Evolutionary conservation across 2,888 invertebrate genomes (phyloP).

Genomic region (Leptinotarsa rubiginosa): DNA sequence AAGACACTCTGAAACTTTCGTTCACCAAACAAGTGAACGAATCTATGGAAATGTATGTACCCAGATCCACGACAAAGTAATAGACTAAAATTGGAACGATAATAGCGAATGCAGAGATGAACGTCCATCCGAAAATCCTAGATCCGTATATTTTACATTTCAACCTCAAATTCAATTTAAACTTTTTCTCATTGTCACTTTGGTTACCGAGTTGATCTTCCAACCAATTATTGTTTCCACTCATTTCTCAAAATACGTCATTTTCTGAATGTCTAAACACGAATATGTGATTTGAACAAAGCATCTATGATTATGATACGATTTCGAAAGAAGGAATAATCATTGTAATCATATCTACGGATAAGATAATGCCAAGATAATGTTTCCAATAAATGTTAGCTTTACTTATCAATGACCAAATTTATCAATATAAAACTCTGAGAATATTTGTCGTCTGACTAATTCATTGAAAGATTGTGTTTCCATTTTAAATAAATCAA

Average conservation of each 20-base stretch:
- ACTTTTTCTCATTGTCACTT: background rate
- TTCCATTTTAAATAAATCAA: too few relatives aligned
- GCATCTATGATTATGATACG: background rate
- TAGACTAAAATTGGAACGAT: constrained; percentile 52
- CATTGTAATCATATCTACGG: background rate
- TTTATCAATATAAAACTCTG: background rate
- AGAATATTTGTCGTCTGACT: background rate
- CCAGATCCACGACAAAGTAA: constrained; percentile 49
- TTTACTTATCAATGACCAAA: background rate
- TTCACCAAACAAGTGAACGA: constrained; percentile 55
- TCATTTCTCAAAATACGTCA: background rate
- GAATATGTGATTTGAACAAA: background rate
- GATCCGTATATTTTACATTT: constrained; percentile 18
- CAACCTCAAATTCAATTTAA: background rate
- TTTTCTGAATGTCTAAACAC: background rate
- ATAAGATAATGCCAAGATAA: constrained; percentile 8
- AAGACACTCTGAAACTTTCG: constrained; percentile 55
- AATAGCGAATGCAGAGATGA: constrained; percentile 47
- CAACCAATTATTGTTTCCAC: background rate
- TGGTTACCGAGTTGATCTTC: background rate
- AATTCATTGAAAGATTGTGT: background rate
- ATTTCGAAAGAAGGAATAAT: background rate
- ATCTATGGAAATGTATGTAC: constrained; percentile 34
- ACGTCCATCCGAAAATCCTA: constrained; percentile 37
- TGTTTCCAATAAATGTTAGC: background rate